These are phyloP conservation scores for Typhlichthys subterraneus DNA, from an alignment of 2,797 vertebrate species.

Conservation along the genomic window DNA sequence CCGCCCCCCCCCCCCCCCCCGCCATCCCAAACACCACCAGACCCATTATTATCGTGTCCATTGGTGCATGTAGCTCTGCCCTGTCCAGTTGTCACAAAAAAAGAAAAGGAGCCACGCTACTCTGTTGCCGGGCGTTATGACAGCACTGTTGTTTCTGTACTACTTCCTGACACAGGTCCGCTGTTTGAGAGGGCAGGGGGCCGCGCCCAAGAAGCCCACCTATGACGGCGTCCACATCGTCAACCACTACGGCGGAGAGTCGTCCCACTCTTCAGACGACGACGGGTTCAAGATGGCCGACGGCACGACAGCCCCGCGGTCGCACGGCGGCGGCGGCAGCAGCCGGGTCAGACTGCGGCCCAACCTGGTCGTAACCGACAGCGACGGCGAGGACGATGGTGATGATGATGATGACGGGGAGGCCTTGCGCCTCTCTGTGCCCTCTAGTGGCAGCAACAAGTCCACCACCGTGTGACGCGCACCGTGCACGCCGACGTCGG, in stretches of 20 bases:
- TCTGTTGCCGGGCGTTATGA: background rate
- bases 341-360: conserved; percentile 80
- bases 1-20: background rate
- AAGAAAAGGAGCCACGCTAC: no score
- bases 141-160: background rate
- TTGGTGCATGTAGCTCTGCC: background rate
- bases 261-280: conserved; percentile 93
- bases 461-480: conserved; percentile 90
- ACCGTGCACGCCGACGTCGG: background rate
- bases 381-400: conserved; percentile 73
- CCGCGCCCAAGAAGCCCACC: conserved; percentile 77
- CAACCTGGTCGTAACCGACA: conserved; percentile 81
- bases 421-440: conserved; percentile 70
- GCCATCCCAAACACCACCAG: no score
- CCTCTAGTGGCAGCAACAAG: conserved; percentile 72
- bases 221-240: conserved; percentile 98
- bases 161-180: conserved; percentile 79
- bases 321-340: conserved; percentile 48
- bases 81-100: no score
- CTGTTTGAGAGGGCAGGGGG: conserved; percentile 89
- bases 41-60: background rate
- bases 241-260: conserved; percentile 89
- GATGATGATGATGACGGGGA: conserved; percentile 65
- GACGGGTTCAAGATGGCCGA: conserved; percentile 75
- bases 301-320: conserved; percentile 58